A percentile compares a stretch with the other conserved stretches of the same genome.
Conservation (phyloP, 2,888 invertebrate species). For the Oasisia sp. region DNA sequence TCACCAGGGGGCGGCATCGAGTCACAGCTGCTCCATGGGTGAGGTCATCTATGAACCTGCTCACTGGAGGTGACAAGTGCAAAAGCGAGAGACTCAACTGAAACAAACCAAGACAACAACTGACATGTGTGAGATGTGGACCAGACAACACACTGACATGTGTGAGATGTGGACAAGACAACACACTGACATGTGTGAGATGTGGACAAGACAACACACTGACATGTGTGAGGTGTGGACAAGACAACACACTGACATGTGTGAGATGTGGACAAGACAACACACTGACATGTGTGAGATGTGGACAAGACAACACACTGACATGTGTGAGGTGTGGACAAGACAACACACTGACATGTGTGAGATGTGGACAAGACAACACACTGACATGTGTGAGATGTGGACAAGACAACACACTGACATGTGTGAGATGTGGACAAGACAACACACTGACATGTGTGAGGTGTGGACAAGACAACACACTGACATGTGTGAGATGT, state of each 20-base stretch:
- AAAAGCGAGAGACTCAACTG: constrained; percentile 62
- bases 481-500: neutral
- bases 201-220: neutral
- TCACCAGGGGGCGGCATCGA: neutral
- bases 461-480: neutral
- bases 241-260: neutral
- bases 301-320: neutral
- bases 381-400: neutral
- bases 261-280: neutral
- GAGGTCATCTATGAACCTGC: neutral
- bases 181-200: neutral
- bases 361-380: constrained; percentile 1
- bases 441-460: neutral
- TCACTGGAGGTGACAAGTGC: constrained; percentile 63
- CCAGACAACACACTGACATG: neutral
- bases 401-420: constrained; percentile 6
- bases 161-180: constrained; percentile 8
- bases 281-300: neutral
- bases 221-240: neutral
- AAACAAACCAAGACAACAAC: constrained; percentile 36
- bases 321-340: neutral
- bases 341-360: neutral
- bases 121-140: neutral
- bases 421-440: constrained; percentile 3
- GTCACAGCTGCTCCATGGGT: neutral